Evolutionary conservation across 2,797 vertebrate genomes (phyloP).

Genomic region (Sebastes aleutianus): DNA sequence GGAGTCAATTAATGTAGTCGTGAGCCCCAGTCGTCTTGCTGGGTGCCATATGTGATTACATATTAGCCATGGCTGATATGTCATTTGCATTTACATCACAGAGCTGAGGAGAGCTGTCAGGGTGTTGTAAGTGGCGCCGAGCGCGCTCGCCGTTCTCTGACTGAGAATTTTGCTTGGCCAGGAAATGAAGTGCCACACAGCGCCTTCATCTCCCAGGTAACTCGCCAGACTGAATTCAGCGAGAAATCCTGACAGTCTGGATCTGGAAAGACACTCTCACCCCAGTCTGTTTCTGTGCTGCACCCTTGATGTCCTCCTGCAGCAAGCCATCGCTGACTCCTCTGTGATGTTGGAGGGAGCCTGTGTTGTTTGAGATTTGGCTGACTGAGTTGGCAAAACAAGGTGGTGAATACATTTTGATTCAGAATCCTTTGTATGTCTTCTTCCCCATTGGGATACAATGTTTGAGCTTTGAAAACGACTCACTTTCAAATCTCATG

Average conservation of each 20-base stretch:
- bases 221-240: constrained; percentile 66
- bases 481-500: constrained; percentile 75
- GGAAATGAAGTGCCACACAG: constrained; percentile 74
- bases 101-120: constrained; percentile 69
- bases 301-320: constrained; percentile 76
- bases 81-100: constrained; percentile 80
- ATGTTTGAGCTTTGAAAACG: constrained; percentile 75
- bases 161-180: constrained; percentile 64
- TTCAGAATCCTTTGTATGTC: constrained; percentile 74
- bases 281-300: constrained; percentile 68
- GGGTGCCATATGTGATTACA: constrained; percentile 81
- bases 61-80: constrained; percentile 78
- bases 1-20: constrained; percentile 79
- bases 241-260: constrained; percentile 73
- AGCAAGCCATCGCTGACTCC: constrained; percentile 68
- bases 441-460: constrained; percentile 67
- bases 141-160: constrained; percentile 44
- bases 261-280: constrained; percentile 75
- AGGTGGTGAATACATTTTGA: constrained; percentile 78
- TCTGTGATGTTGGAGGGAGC: constrained; percentile 77
- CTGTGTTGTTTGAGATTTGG: constrained; percentile 82
- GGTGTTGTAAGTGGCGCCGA: constrained; percentile 57
- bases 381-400: constrained; percentile 80
- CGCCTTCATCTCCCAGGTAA: constrained; percentile 75
- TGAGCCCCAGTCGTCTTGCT: constrained; percentile 70